phyloP scores from a whole-genome alignment of 1,140 invertebrate genomes.

The Bombus fervidus region DNA sequence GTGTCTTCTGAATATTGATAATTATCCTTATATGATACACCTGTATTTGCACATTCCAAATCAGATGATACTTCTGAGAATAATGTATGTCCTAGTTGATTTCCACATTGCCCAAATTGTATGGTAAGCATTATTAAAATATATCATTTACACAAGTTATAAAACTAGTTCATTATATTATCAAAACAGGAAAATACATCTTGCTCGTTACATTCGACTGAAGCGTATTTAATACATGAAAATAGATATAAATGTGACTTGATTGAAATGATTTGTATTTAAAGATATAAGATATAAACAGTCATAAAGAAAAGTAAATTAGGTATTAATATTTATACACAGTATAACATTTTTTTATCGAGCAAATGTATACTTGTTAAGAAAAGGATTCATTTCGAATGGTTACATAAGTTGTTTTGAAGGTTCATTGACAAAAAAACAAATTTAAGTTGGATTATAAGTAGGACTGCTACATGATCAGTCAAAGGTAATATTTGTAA shows the following conservation, averaged over 20 bases:
- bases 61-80: conserved; percentile 80
- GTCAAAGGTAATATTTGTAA: neutral
- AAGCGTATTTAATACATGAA: neutral
- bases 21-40: conserved; percentile 61
- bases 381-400: neutral
- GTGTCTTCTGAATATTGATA: conserved; percentile 72
- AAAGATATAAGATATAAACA: neutral
- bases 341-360: neutral
- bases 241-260: neutral
- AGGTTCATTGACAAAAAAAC: neutral
- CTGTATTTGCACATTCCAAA: conserved; percentile 68
- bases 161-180: neutral
- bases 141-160: neutral
- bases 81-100: conserved; percentile 82
- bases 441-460: neutral
- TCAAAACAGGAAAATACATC: neutral
- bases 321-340: neutral
- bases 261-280: neutral
- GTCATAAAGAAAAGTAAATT: neutral
- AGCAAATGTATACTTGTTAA: neutral
- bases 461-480: neutral
- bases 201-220: neutral
- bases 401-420: neutral
- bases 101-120: conserved; percentile 85
- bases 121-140: conserved; percentile 77